Percentiles rank a stretch among this genome's conserved stretches.
Evolutionary conservation across 2,797 vertebrate species (phyloP).

Genomic region (Crocodylus rhombifer): DNA sequence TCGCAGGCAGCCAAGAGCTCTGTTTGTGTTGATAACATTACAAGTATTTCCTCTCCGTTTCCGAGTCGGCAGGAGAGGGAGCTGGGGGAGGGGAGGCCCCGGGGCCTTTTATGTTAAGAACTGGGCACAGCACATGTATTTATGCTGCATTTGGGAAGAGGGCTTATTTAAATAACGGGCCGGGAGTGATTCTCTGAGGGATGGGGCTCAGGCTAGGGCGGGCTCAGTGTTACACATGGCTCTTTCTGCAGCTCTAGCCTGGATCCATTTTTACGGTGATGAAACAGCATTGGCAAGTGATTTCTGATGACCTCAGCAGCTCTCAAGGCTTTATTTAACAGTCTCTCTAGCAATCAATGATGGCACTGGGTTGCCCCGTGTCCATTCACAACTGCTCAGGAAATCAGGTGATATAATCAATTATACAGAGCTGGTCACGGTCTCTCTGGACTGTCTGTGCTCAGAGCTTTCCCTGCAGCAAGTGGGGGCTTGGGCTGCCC

Average conservation of each 20-base stretch:
- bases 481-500: accelerated
- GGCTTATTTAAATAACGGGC: not conserved
- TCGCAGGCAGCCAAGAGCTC: slow-evolving; percentile 61
- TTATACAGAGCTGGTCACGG: not conserved
- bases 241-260: not conserved
- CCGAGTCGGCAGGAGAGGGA: slow-evolving; percentile 52
- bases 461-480: not conserved
- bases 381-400: not conserved
- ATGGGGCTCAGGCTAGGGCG: not conserved
- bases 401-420: not conserved
- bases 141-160: not conserved
- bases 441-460: accelerated
- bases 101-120: slow-evolving; percentile 27
- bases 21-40: slow-evolving; percentile 72
- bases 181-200: not conserved
- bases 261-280: not conserved
- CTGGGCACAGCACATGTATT: not conserved
- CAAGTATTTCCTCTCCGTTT: slow-evolving; percentile 73
- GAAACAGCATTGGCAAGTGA: not conserved
- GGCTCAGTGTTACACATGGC: not conserved
- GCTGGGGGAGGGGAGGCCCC: slow-evolving; percentile 53
- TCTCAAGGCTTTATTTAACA: not conserved
- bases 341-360: not conserved
- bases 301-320: not conserved
- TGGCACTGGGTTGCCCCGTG: not conserved